Evolutionary conservation across 2,113 vertebrate genomes (phyloP).

Genomic region (Eudyptes chrysolophus): DNA sequence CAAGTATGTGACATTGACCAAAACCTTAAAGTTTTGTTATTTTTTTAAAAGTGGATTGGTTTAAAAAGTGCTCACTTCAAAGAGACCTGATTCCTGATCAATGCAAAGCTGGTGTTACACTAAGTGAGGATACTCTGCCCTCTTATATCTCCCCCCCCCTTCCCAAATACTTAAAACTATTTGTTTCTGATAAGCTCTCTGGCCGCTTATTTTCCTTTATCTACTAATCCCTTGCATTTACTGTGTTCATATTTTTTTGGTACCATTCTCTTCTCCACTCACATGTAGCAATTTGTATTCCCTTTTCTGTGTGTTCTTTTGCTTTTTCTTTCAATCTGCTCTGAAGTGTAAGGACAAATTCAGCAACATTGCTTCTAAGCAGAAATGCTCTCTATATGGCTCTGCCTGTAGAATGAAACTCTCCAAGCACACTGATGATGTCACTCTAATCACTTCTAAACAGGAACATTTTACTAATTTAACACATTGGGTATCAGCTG

Average conservation of each 20-base stretch:
- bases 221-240: not conserved
- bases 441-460: not conserved
- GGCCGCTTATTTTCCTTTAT: not conserved
- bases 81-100: not conserved
- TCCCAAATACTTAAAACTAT: not conserved
- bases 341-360: not conserved
- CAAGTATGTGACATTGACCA: not conserved
- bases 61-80: not conserved
- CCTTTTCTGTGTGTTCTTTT: not conserved
- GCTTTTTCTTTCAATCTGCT: not conserved
- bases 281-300: not conserved
- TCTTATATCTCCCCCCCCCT: fast-evolving
- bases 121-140: not conserved
- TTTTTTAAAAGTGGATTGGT: not conserved
- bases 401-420: not conserved
- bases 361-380: not conserved
- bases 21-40: not conserved
- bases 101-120: not conserved
- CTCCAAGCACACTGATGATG: not conserved
- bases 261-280: not conserved
- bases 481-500: not conserved
- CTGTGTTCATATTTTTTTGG: not conserved
- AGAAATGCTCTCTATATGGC: not conserved
- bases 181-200: not conserved
- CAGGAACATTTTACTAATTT: not conserved